phyloP scores from a whole-genome alignment of 2,888 invertebrate species.

The Bibio marci region DNA sequence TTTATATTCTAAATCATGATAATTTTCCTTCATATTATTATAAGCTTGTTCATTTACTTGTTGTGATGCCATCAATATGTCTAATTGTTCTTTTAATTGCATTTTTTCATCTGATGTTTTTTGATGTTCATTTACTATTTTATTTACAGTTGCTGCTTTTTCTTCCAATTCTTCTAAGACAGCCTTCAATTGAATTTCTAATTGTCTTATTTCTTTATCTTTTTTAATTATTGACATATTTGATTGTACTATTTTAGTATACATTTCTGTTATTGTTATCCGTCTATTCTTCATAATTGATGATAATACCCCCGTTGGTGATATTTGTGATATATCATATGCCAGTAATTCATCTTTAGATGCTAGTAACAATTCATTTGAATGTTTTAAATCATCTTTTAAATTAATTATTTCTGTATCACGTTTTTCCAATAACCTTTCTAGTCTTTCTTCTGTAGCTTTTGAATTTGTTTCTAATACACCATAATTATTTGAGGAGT shows the following conservation, averaged over 20 bases:
- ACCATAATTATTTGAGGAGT: conserved; percentile 67
- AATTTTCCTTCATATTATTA: conserved; percentile 49
- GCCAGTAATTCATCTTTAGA: conserved; percentile 54
- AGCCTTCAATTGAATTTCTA: conserved; percentile 63
- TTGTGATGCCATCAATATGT: too few species aligned
- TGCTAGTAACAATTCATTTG: conserved; percentile 64
- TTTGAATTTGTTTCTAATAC: conserved; percentile 56
- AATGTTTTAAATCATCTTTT: conserved; percentile 71
- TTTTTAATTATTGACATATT: conserved; percentile 57
- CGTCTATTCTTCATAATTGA: conserved; percentile 73
- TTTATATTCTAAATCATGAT: conserved; percentile 15
- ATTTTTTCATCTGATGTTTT: conserved; percentile 55
- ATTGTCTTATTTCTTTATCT: conserved; percentile 63
- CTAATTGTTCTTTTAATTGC: conserved; percentile 50
- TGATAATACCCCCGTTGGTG: conserved; percentile 79
- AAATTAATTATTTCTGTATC: conserved; percentile 47
- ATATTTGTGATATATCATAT: conserved; percentile 57
- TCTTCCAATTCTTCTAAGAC: conserved; percentile 77
- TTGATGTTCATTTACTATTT: conserved; percentile 67
- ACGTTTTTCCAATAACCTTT: conserved; percentile 47
- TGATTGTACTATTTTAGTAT: conserved; percentile 66
- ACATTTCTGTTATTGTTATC: conserved; percentile 81
- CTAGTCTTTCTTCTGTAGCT: conserved; percentile 42
- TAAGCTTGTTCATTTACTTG: too few species aligned
- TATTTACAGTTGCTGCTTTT: conserved; percentile 69